Percentiles rank a stretch among this genome's conserved stretches.
phyloP scores from a whole-genome alignment of 2,797 vertebrate species.

The Peromyscus eremicus region DNA sequence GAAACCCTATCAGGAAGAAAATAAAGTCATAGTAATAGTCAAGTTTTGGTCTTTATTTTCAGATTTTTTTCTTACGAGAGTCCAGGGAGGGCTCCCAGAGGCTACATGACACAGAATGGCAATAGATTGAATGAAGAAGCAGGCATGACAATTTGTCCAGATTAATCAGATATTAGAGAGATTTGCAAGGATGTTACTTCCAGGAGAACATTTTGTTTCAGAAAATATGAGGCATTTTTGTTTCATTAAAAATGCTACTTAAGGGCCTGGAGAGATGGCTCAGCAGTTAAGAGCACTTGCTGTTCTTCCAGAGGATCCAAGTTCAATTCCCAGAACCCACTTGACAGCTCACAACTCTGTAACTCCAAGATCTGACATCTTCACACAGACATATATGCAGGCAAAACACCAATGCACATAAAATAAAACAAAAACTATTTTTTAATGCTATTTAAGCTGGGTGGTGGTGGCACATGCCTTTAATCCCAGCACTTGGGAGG shows the following conservation, averaged over 20 bases:
- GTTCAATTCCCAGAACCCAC: too few relatives aligned
- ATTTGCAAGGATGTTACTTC: neutral
- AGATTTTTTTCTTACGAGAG: conserved; percentile 6
- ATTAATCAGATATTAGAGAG: neutral
- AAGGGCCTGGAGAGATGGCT: neutral
- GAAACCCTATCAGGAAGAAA: neutral
- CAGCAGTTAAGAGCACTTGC: too few relatives aligned
- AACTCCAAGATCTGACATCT: too few relatives aligned
- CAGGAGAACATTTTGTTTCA: conserved; percentile 31
- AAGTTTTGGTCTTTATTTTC: neutral
- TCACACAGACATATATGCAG: too few relatives aligned
- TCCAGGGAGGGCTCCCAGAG: neutral
- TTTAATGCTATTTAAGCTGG: too few relatives aligned
- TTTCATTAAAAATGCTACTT: neutral
- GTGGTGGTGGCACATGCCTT: neutral
- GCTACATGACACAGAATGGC: neutral
- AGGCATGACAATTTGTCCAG: neutral
- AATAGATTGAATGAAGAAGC: neutral
- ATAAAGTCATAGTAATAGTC: neutral
- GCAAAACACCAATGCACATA: too few relatives aligned
- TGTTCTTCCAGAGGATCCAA: too few relatives aligned
- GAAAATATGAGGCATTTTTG: neutral
- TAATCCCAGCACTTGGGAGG: neutral
- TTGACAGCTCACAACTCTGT: too few relatives aligned
- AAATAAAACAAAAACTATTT: too few relatives aligned